phyloP scores from a whole-genome alignment of 1,140 invertebrate genomes.

The Tetramorium parvispinum region DNA sequence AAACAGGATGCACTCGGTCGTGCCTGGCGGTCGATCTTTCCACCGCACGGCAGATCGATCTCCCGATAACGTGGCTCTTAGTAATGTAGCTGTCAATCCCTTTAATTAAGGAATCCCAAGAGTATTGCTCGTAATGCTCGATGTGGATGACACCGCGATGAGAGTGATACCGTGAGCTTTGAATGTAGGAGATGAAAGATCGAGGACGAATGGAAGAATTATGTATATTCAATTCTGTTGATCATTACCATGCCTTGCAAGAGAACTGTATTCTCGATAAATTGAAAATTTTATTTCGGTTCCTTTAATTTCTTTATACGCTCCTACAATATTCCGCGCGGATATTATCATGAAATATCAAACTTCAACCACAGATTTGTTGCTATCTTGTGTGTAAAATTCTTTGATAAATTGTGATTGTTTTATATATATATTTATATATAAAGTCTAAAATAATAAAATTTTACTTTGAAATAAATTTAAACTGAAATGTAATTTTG shows the following conservation, averaged over 20 bases:
- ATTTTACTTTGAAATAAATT: neutral
- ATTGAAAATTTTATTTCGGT: neutral
- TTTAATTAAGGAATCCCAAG: constrained; percentile 83
- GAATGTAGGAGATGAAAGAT: constrained; percentile 27
- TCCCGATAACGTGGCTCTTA: constrained; percentile 55
- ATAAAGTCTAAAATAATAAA: neutral
- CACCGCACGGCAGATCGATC: constrained; percentile 26
- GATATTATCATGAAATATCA: neutral
- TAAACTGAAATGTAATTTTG: neutral
- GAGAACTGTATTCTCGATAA: neutral
- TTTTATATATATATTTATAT: neutral
- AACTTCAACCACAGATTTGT: neutral
- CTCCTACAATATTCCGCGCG: neutral
- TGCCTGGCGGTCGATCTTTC: constrained; percentile 21
- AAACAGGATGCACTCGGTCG: constrained; percentile 32
- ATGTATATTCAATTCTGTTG: constrained; percentile 22
- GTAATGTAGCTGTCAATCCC: constrained; percentile 82
- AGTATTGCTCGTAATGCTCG: constrained; percentile 68
- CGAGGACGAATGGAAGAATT: constrained; percentile 31
- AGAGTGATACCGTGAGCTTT: constrained; percentile 43
- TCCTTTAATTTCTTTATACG: neutral
- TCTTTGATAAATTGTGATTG: neutral
- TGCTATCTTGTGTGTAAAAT: neutral
- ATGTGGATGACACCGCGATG: constrained; percentile 30
- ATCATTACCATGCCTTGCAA: constrained; percentile 54